Percentiles rank a stretch among this genome's conserved stretches.
Conservation (phyloP, 2,888 invertebrate genomes). For the Gymnoscelis rufifasciata region DNA sequence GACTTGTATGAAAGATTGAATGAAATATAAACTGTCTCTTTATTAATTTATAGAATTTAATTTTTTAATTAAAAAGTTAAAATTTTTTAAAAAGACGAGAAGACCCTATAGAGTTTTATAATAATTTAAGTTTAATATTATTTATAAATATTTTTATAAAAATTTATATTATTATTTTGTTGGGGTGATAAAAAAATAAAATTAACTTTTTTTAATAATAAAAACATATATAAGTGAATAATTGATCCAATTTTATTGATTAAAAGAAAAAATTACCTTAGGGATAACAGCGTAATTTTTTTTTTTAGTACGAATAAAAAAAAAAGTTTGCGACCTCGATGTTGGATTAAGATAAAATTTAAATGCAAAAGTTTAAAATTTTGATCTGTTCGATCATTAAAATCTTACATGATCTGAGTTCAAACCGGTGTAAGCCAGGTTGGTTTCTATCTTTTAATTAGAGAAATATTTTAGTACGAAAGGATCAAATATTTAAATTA, state of each 20-base stretch:
- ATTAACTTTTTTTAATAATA: too few relatives aligned
- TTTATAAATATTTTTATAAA: too few relatives aligned
- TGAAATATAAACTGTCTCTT: too few relatives aligned
- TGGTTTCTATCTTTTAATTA: slow-evolving; percentile 87
- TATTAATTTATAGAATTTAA: too few relatives aligned
- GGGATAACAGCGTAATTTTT: slow-evolving; percentile 92
- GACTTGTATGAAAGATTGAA: slow-evolving; percentile 88
- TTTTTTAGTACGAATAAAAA: slow-evolving; percentile 86
- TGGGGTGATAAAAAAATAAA: too few relatives aligned
- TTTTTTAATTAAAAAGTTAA: too few relatives aligned
- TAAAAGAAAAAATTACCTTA: slow-evolving; percentile 87
- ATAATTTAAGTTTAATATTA: too few relatives aligned
- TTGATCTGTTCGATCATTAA: slow-evolving; percentile 91
- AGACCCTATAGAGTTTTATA: too few relatives aligned
- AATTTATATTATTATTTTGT: too few relatives aligned
- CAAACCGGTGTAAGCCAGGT: slow-evolving; percentile 91
- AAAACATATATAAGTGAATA: slow-evolving; percentile 59
- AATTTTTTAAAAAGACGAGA: too few relatives aligned
- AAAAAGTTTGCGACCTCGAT: slow-evolving; percentile 91
- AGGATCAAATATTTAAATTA: slow-evolving; percentile 83
- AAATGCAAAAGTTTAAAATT: slow-evolving; percentile 82
- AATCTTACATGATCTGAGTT: slow-evolving; percentile 93
- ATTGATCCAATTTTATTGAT: slow-evolving; percentile 80
- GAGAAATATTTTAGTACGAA: slow-evolving; percentile 86
- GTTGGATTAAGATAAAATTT: slow-evolving; percentile 89